Conservation (phyloP, 2,797 vertebrate genomes). For the Dipus sagitta region DNA sequence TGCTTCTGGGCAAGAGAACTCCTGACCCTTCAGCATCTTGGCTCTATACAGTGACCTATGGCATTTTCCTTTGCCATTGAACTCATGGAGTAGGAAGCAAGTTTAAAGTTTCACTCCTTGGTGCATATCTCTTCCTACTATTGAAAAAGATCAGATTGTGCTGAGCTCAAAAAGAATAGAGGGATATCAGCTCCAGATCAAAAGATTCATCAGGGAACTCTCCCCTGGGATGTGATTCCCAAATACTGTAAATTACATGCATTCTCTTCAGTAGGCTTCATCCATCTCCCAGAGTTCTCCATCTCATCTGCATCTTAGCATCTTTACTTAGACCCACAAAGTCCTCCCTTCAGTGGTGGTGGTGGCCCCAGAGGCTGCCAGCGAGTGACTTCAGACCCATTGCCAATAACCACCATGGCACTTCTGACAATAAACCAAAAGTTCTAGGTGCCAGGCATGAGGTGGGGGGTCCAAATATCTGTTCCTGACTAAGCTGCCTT, state of each 20-base stretch:
- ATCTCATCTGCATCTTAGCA: neutral
- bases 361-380: conserved; percentile 53
- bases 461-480: conserved; percentile 66
- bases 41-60: conserved; percentile 52
- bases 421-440: conserved; percentile 63
- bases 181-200: neutral
- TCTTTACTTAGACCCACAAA: conserved; percentile 17
- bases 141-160: conserved; percentile 19
- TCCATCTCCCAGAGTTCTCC: neutral
- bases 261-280: neutral
- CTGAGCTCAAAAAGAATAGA: neutral
- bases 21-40: conserved; percentile 49
- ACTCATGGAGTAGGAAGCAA: neutral
- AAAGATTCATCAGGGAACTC: neutral
- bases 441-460: conserved; percentile 68
- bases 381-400: conserved; percentile 65
- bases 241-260: neutral
- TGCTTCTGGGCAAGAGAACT: neutral
- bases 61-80: conserved; percentile 37
- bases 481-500: conserved; percentile 60
- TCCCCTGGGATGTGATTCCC: neutral
- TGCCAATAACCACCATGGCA: conserved; percentile 62
- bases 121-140: conserved; percentile 15
- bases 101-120: neutral
- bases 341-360: neutral